Evolutionary conservation across 1,140 invertebrate species (phyloP), one percentile per base, ranked within the genome.

Genomic region (Papilio xuthus): DNA sequence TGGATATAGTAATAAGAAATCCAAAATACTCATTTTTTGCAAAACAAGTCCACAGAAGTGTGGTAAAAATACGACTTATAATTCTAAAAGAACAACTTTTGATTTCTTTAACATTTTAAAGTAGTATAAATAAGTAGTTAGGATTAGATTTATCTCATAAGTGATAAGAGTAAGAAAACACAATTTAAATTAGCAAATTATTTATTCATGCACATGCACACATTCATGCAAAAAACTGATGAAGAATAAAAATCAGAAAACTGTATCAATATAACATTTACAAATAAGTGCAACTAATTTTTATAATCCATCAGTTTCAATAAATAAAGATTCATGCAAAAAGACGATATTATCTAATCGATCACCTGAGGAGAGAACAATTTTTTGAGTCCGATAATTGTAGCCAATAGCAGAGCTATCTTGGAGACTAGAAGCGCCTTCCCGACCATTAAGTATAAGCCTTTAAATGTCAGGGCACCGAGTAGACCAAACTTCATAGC

Each of bases 401-500:
- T 96, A 1, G 97, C 96, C 13, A 97, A 87, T 0, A 97, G 94
- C 6, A 98, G 94, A 1, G 97, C 97, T 56, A 97, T 96, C 94
- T 98, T 98, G 72, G 96, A 97, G 9, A 98, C 95, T 1, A 97
- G 95, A 0, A 98, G 94, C 37, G 97, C 97, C 92, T 98, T 97
- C 82, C 97, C 97, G 4, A 97, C 97, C 41, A 98, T 94, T 4
- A 98, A 91, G n/a, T 96, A 96, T 1, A 98, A 92, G 10, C 96
- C 97, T 84, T 97, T 97, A 88, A 97, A 96, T 1, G 97, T 96
- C 15, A 98, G 84, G 50, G 96, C 96, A 42, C 96, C 97, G 10
- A 97, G 95, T 69, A 98, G 94, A 85, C 96, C 97, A 28, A 97
- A 95, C 88, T 98, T 98, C 91, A 97, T 94, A 0, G 96, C 96